These are phyloP conservation scores for Heteromurus nitidus DNA, from an alignment of 2,888 invertebrate species.

Conservation along the genomic window DNA sequence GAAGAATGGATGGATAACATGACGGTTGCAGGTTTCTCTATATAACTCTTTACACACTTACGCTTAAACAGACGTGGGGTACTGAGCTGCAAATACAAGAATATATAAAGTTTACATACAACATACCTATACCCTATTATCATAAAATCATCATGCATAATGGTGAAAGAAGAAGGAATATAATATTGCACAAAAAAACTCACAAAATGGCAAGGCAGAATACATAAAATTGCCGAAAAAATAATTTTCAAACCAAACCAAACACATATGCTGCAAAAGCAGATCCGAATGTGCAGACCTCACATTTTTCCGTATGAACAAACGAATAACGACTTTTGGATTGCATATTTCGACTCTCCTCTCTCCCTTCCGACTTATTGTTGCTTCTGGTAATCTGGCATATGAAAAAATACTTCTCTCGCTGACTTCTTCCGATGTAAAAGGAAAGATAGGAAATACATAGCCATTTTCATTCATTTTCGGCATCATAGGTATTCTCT, in stretches of 20 bases:
- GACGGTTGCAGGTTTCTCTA: conserved; percentile 27
- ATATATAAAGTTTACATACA: neutral
- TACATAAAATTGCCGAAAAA: conserved; percentile 17
- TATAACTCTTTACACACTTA: too few relatives aligned
- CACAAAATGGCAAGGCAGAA: conserved; percentile 8
- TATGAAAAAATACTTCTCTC: conserved; percentile 21
- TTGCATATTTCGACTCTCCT: conserved; percentile 25
- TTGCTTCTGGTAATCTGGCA: conserved; percentile 33
- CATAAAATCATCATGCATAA: conserved; percentile 22
- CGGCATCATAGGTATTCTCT: conserved; percentile 42
- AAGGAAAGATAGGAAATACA: conserved; percentile 26
- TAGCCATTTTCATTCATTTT: conserved; percentile 52
- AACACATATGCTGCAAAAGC: neutral
- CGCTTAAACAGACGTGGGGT: neutral
- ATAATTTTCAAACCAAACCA: conserved; percentile 13
- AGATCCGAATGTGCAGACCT: too few relatives aligned
- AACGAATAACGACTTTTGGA: neutral
- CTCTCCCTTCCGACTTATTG: too few relatives aligned
- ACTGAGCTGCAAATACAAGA: neutral
- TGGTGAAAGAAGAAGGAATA: conserved; percentile 24
- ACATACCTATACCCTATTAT: too few relatives aligned
- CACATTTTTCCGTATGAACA: neutral
- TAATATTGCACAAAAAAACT: conserved; percentile 18
- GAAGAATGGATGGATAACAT: conserved; percentile 35
- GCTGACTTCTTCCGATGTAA: neutral